phyloP scores from a whole-genome alignment of 2,797 vertebrate species.

The Cryptoblepharus egeriae region DNA sequence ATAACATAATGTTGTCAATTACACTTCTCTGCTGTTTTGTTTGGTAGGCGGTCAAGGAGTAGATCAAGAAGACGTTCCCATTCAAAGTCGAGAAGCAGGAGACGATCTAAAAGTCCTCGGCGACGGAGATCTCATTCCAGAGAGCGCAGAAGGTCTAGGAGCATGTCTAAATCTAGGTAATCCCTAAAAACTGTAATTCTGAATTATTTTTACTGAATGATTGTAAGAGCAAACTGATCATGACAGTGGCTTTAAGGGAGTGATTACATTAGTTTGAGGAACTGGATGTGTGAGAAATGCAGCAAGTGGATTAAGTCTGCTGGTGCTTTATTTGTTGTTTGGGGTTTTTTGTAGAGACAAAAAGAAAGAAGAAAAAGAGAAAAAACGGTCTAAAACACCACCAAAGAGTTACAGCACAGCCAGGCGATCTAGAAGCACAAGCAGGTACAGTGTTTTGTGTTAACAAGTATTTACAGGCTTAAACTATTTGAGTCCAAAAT shows the following conservation, averaged over 20 bases:
- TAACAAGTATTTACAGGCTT: neutral
- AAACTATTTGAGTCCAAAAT: neutral
- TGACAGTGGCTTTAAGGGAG: neutral
- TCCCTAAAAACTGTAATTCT: neutral
- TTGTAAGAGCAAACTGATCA: neutral
- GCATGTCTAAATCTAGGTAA: conserved; percentile 88
- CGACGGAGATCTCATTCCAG: conserved; percentile 89
- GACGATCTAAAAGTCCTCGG: conserved; percentile 93
- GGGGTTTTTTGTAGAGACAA: conserved; percentile 85
- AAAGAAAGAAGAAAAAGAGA: conserved; percentile 95
- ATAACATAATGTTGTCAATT: neutral
- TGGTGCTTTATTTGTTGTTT: neutral
- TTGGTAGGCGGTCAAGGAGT: conserved; percentile 90
- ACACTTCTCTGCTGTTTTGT: neutral
- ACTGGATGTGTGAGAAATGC: neutral
- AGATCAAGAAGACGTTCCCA: conserved; percentile 91
- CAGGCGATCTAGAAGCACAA: conserved; percentile 91
- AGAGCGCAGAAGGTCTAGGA: conserved; percentile 88
- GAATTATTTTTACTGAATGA: neutral
- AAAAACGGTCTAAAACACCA: conserved; percentile 97
- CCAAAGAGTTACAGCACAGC: conserved; percentile 98
- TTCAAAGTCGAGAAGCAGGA: conserved; percentile 89
- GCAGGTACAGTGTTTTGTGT: conserved; percentile 77
- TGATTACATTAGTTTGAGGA: neutral
- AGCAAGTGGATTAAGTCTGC: neutral